Percentiles rank a stretch among this genome's conserved stretches.
Conservation (phyloP, 30 jellyfish, hydroid and myxozoan genomes). For the Hydra vulgaris region DNA sequence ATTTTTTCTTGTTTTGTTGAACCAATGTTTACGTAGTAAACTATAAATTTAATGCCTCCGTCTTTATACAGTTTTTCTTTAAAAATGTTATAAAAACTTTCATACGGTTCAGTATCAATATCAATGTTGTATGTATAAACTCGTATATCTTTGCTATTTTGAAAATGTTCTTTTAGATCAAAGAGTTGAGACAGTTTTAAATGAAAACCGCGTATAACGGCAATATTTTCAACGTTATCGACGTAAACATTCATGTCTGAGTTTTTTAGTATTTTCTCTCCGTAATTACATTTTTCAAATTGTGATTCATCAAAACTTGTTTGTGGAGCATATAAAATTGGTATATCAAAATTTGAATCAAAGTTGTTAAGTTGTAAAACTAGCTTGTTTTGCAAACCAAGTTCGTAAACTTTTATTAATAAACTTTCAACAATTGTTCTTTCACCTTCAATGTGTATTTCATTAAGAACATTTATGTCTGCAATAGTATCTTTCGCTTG, state of each 20-base stretch:
- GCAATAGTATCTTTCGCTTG: too few species aligned
- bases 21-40: background rate
- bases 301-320: background rate
- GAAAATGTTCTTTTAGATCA: background rate
- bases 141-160: background rate
- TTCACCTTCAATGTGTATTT: too few species aligned
- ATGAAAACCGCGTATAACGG: conserved; percentile 17
- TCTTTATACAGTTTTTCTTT: too few species aligned
- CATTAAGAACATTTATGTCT: too few species aligned
- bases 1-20: background rate
- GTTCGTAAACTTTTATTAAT: too few species aligned
- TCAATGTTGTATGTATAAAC: conserved; percentile 20
- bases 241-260: background rate
- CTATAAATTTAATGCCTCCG: background rate
- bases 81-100: background rate
- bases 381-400: too few species aligned
- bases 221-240: background rate
- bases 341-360: too few species aligned
- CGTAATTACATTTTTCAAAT: background rate
- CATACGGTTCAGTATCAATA: background rate
- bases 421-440: too few species aligned
- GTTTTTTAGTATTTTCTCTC: background rate
- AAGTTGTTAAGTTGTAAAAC: too few species aligned
- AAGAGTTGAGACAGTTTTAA: conserved; percentile 12
- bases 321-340: background rate